Conservation (phyloP, 92 coral and sea anemone species). For the Plumapathes pennacea region DNA sequence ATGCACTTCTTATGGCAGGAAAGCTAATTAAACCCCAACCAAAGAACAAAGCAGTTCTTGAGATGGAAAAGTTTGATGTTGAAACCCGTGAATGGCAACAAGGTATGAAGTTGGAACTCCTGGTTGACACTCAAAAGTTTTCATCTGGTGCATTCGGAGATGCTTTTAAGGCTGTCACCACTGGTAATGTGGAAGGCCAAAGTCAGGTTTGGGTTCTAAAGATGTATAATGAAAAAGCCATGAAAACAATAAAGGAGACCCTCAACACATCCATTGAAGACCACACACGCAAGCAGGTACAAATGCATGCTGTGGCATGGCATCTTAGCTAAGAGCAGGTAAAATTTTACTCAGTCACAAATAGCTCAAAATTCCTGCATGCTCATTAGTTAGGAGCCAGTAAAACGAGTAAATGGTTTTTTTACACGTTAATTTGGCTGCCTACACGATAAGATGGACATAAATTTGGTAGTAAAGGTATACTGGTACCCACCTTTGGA, state of each 20-base stretch:
- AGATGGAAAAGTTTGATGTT: conserved; percentile 60
- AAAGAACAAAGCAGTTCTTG: conserved; percentile 37
- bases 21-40: conserved; percentile 53
- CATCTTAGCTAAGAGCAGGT: no score
- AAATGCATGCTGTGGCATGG: conserved; percentile 69
- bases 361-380: no score
- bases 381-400: no score
- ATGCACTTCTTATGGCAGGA: conserved; percentile 56
- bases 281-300: conserved; percentile 50
- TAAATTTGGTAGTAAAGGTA: no score
- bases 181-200: conserved; percentile 9
- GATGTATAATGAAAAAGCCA: conserved; percentile 31
- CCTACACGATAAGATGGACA: no score
- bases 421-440: no score
- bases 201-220: conserved; percentile 42
- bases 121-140: conserved; percentile 50
- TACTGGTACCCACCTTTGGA: no score
- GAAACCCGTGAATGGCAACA: conserved; percentile 49
- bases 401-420: no score
- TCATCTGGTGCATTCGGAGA: conserved; percentile 57
- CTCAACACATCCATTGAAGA: conserved; percentile 25
- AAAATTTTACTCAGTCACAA: no score
- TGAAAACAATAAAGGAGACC: conserved; percentile 20
- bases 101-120: conserved; percentile 27
- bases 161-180: conserved; percentile 14